A percentile compares a stretch with the other conserved stretches of the same genome.
Evolutionary conservation across 1,140 invertebrate species (phyloP).

Genomic region (Andricus grossulariae): DNA sequence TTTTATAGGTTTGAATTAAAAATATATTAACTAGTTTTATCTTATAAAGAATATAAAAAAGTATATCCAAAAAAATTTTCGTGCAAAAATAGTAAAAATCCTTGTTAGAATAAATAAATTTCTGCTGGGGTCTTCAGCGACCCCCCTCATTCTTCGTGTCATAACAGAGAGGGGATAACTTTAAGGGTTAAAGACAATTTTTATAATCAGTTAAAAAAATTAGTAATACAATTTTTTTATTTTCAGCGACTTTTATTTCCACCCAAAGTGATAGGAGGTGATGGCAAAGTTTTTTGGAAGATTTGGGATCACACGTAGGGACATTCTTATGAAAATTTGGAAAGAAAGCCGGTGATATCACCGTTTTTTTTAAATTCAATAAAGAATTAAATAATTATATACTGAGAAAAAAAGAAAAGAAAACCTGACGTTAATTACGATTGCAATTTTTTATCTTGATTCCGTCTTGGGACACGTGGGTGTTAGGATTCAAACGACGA

Average conservation of each 20-base stretch:
- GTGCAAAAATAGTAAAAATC: too few species aligned
- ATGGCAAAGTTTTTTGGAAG: conserved; percentile 32
- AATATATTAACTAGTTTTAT: too few species aligned
- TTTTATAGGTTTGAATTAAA: too few species aligned
- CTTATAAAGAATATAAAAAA: too few species aligned
- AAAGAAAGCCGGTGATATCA: conserved; percentile 29
- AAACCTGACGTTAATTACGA: not conserved
- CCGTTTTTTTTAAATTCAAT: not conserved
- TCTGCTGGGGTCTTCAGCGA: too few species aligned
- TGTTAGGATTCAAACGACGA: conserved; percentile 17
- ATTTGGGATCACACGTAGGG: conserved; percentile 32
- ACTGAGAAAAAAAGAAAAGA: not conserved
- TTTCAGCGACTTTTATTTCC: not conserved
- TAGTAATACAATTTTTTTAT: not conserved
- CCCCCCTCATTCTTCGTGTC: too few species aligned
- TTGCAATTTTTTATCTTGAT: conserved; percentile 13
- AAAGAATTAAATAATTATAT: not conserved
- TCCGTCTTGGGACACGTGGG: not conserved
- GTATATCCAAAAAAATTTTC: too few species aligned
- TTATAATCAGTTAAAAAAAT: too few species aligned
- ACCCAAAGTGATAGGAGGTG: not conserved
- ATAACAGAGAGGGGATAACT: too few species aligned
- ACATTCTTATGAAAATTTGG: conserved; percentile 35
- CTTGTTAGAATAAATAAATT: too few species aligned
- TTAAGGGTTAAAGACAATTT: too few species aligned